Conservation (phyloP, 2,888 invertebrate genomes). For the Drosophila stalkeri region DNA sequence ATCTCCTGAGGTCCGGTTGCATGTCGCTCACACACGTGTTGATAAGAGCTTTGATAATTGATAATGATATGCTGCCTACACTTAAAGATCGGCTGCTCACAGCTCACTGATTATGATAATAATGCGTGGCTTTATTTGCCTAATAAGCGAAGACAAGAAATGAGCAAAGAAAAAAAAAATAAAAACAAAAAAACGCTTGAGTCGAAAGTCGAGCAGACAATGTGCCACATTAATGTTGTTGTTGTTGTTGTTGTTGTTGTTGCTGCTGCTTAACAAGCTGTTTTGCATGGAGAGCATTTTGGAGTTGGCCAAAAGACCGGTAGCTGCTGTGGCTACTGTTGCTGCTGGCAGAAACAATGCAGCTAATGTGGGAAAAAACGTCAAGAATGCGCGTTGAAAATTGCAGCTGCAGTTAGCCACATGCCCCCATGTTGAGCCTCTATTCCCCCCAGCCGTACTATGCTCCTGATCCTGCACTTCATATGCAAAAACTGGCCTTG, state of each 20-base stretch:
- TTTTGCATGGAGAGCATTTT: conserved; percentile 76
- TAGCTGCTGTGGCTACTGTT: conserved; percentile 42
- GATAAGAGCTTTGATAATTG: conserved; percentile 51
- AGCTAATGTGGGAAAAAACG: conserved; percentile 83
- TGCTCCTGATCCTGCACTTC: conserved; percentile 17
- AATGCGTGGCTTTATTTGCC: conserved; percentile 73
- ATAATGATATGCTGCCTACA: conserved; percentile 50
- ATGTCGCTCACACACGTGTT: conserved; percentile 21
- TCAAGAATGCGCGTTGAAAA: conserved; percentile 79
- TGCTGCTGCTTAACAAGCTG: conserved; percentile 80
- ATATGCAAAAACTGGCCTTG: conserved; percentile 73
- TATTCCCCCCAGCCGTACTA: not conserved
- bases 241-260: conserved; percentile 20
- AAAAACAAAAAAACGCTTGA: conserved; percentile 7
- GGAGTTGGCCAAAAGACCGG: conserved; percentile 53
- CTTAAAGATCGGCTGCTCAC: conserved; percentile 1
- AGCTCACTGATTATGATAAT: conserved; percentile 64
- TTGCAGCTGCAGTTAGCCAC: conserved; percentile 47
- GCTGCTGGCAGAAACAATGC: conserved; percentile 64
- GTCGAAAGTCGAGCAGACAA: conserved; percentile 72
- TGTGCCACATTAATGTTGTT: conserved; percentile 46
- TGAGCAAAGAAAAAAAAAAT: not conserved
- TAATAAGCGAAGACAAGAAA: conserved; percentile 63
- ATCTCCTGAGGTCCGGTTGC: conserved; percentile 24
- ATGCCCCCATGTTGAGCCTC: conserved; percentile 1